Evolutionary conservation across 37 sponge, comb jelly and placozoan species (phyloP), one percentile per base, ranked within the genome.

Genomic region (Ianthella basta): DNA sequence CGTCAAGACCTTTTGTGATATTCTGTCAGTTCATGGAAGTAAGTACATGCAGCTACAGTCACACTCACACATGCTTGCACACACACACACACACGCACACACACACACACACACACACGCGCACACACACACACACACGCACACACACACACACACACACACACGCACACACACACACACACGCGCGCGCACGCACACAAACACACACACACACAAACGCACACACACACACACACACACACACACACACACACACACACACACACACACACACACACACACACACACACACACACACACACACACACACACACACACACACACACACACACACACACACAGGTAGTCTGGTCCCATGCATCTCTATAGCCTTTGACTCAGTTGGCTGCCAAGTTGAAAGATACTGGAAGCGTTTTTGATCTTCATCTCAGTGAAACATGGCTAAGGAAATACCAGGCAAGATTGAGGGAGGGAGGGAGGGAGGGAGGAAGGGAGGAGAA

Each of bases 361-460:
- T 18, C 4, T 34, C 30, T 80, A 8, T 72, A 94, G 95, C 90
- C 95, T 16, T 80, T 94, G 30, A 79, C 84, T 19, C 78, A 86
- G 34, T 85, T 90, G 37, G 92, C 86, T 69, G 50, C 65, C 41
- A 82, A 30, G 23, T 67, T 94, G 35, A 90, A 88, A 66, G 82
- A 89, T 14, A 30, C 81, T 15, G 88, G 80, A 15, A 24, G n/a
- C 1, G 93, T 63, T 0, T 90, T 94, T 60, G 59, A 86, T 27
- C n/a, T 91, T 1, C 89, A 94, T 24, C 32, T 94, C n/a, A 75
- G 56, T 63, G 95, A 94, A 53, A 92, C 90, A 38, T 92, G 93
- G 95, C 38, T 83, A 27, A 84, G 95, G 40, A 68, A 92, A 15
- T 94, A 94, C 50, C 95, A 94, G 93, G 95, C 91, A 38, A 16